Evolutionary conservation across 1,140 invertebrate species (phyloP).

Genomic region (Pseudomyrmex pallidus): DNA sequence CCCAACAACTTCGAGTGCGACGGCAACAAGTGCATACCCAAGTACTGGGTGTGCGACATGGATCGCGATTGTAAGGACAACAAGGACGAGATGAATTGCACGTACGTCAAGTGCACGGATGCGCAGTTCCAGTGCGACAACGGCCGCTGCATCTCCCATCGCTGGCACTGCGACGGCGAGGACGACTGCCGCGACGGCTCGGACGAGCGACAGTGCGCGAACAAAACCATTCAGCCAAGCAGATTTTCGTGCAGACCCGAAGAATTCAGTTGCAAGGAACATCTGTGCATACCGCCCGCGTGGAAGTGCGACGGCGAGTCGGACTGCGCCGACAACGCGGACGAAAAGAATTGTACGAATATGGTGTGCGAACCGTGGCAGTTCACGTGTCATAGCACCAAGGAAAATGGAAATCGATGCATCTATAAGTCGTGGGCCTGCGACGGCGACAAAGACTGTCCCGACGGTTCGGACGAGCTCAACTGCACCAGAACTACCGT

Average conservation of each 20-base stretch:
- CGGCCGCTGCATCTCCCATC: slow-evolving; percentile 86
- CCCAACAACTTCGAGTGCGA: slow-evolving; percentile 89
- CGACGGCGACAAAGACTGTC: slow-evolving; percentile 90
- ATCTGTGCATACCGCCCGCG: slow-evolving; percentile 85
- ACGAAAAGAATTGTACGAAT: slow-evolving; percentile 79
- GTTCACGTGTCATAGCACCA: slow-evolving; percentile 81
- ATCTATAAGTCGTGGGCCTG: slow-evolving; percentile 88
- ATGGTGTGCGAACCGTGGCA: slow-evolving; percentile 85
- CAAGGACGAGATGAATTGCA: slow-evolving; percentile 91
- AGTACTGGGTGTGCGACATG: slow-evolving; percentile 87
- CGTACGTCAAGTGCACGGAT: slow-evolving; percentile 83
- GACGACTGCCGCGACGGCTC: slow-evolving; percentile 87
- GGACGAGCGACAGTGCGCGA: slow-evolving; percentile 87
- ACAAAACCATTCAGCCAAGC: slow-evolving; percentile 70
- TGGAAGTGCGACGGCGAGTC: slow-evolving; percentile 88
- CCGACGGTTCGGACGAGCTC: slow-evolving; percentile 89
- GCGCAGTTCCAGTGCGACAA: slow-evolving; percentile 87
- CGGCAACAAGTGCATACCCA: slow-evolving; percentile 89
- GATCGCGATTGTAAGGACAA: slow-evolving; percentile 92
- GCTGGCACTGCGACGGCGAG: slow-evolving; percentile 90
- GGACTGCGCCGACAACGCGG: slow-evolving; percentile 79
- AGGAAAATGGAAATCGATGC: slow-evolving; percentile 74
- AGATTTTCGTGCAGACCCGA: slow-evolving; percentile 81
- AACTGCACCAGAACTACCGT: slow-evolving; percentile 86
- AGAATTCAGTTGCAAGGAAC: slow-evolving; percentile 85